Evolutionary conservation across 2,888 invertebrate species (phyloP).

Genomic region (Sphaerophoria rueppellii): DNA sequence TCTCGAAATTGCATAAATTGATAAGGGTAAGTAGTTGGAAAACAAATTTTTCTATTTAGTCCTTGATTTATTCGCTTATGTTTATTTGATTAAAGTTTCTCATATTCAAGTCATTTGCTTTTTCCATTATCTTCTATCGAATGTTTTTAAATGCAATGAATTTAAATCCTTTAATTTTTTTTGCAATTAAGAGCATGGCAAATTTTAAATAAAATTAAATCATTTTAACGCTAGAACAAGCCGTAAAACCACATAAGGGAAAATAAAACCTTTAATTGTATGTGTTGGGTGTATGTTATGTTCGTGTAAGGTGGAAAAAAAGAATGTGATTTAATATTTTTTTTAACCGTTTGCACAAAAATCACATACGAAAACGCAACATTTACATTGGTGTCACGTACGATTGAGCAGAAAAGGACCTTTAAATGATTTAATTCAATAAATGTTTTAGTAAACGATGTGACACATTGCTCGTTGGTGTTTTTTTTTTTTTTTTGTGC

Average conservation of each 20-base stretch:
- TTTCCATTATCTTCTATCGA: too few species aligned
- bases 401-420: constrained; percentile 39
- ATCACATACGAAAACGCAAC: constrained; percentile 43
- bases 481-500: constrained; percentile 15
- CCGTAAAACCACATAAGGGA: not conserved
- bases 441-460: constrained; percentile 36
- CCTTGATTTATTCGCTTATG: too few species aligned
- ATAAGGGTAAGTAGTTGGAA: too few species aligned
- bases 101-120: too few species aligned
- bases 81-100: too few species aligned
- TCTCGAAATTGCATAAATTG: too few species aligned
- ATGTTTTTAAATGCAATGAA: too few species aligned
- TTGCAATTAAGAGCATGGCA: too few species aligned
- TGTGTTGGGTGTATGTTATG: not conserved
- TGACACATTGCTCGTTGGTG: constrained; percentile 45
- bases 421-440: constrained; percentile 61
- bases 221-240: too few species aligned
- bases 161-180: too few species aligned
- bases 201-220: too few species aligned
- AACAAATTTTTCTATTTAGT: too few species aligned
- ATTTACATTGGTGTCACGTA: constrained; percentile 56
- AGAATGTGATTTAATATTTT: not conserved
- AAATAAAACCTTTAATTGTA: not conserved
- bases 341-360: constrained; percentile 19
- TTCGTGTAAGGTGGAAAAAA: not conserved